Conservation (phyloP, 2,888 invertebrate genomes). For the Notodonta dromedarius region DNA sequence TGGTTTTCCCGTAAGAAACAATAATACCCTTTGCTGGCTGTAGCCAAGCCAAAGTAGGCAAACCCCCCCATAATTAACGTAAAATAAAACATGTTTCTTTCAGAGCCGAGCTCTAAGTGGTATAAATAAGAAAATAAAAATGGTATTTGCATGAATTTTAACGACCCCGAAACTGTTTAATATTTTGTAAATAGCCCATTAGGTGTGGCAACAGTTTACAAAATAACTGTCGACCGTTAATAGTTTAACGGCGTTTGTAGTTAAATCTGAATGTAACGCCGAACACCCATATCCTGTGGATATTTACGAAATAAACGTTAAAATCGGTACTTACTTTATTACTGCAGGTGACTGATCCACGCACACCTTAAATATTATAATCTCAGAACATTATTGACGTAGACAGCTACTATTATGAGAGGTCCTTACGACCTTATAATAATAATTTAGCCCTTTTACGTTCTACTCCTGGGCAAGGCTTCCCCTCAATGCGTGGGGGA, state of each 20-base stretch:
- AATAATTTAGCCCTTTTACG: too few relatives aligned
- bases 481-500: too few relatives aligned
- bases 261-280: slow-evolving; percentile 46
- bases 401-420: too few relatives aligned
- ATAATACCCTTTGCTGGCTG: too few relatives aligned
- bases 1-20: too few relatives aligned
- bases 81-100: neutral
- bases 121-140: slow-evolving; percentile 23
- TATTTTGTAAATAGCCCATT: slow-evolving; percentile 71
- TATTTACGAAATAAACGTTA: slow-evolving; percentile 36
- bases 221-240: slow-evolving; percentile 52
- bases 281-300: slow-evolving; percentile 52
- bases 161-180: slow-evolving; percentile 53
- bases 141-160: slow-evolving; percentile 46
- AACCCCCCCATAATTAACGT: neutral
- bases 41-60: neutral
- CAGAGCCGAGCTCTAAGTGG: neutral
- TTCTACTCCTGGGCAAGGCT: too few relatives aligned
- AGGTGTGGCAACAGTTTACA: slow-evolving; percentile 52
- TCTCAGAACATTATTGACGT: too few relatives aligned
- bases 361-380: too few relatives aligned
- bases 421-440: too few relatives aligned
- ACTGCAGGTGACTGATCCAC: slow-evolving; percentile 1
- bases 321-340: slow-evolving; percentile 15
- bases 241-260: slow-evolving; percentile 53